Base-by-base conservation (phyloP, 2,888 invertebrate genomes). In the Kryphioiulus occultus region DNA sequence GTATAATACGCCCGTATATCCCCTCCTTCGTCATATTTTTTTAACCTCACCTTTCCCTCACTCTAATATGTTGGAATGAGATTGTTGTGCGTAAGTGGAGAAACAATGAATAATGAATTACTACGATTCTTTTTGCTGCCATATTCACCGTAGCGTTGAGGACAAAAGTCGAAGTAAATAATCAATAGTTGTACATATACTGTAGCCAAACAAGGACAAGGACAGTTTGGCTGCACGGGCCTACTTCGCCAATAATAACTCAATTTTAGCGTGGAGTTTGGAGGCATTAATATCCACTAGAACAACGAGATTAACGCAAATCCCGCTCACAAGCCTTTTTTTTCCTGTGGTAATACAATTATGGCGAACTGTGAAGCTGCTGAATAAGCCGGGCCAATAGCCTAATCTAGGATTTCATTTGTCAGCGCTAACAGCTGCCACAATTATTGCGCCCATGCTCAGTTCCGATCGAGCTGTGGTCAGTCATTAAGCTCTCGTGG, bases 61-160 rank as follows among this genome's bases (percentile, higher is more conserved):
- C 78, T 78, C 78, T 78, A 78, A 78, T 78, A 78, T 78, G 78
- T 78, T 30, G 78, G 78, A 78, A 78, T 78, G 78, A 78, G 78
- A 78, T 78, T 78, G 78, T 78, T 78, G 78, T 78, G 78, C 78
- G 78, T 78, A 78, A 78, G 78, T 78, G 78, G 78, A 78, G 78
- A 78, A 78, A 78, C 78, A 78, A 78, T 78, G 78, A 78, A 78
- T 78, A 78, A 78, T 78, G 78, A 78, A 78, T 78, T 78, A n/a
- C 78, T 78, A 30, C 78, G 7, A 78, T 78, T 78, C 78, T 22
- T 78, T 78, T 78, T 78, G 30, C 78, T 78, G 78, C 78, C 78
- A 78, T 78, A 78, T 78, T 78, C 78, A 0, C 3, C 30, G 78
- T 78, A 78, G 78, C 78, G 26, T 9, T 0, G 30, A 78, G 78